phyloP scores from a whole-genome alignment of 64 coral and sea anemone genomes.

The Stichodactyla helianthus region DNA sequence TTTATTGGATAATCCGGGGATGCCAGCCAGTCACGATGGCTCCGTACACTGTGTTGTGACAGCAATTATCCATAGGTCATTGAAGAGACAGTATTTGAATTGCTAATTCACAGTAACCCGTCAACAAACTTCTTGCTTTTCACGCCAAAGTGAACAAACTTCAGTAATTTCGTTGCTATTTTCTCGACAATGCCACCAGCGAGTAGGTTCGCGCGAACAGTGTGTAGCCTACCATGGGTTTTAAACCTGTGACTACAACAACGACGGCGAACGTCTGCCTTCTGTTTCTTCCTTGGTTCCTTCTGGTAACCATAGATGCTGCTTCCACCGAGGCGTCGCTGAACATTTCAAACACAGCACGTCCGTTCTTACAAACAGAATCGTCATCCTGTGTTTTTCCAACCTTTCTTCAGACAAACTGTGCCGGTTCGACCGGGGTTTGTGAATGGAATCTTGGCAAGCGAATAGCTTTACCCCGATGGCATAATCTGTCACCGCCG shows the following conservation, averaged over 20 bases:
- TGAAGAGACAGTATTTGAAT: neutral
- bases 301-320: neutral
- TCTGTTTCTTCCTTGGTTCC: neutral
- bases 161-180: neutral
- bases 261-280: neutral
- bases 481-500: neutral
- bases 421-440: neutral
- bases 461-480: neutral
- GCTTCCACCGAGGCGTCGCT: neutral
- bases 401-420: constrained; percentile 13
- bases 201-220: neutral
- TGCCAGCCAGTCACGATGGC: neutral
- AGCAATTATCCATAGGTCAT: neutral
- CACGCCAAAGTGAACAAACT: neutral
- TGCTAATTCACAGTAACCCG: neutral
- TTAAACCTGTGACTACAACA: neutral
- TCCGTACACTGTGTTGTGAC: neutral
- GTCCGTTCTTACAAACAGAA: neutral
- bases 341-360: neutral
- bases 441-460: constrained; percentile 18
- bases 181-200: constrained; percentile 5
- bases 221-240: neutral
- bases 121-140: neutral
- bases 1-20: neutral
- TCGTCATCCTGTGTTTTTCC: neutral